Percentiles rank a stretch among this genome's conserved stretches.
Conservation (phyloP, 2,888 invertebrate genomes). For the Drosophila nr. fundita region DNA sequence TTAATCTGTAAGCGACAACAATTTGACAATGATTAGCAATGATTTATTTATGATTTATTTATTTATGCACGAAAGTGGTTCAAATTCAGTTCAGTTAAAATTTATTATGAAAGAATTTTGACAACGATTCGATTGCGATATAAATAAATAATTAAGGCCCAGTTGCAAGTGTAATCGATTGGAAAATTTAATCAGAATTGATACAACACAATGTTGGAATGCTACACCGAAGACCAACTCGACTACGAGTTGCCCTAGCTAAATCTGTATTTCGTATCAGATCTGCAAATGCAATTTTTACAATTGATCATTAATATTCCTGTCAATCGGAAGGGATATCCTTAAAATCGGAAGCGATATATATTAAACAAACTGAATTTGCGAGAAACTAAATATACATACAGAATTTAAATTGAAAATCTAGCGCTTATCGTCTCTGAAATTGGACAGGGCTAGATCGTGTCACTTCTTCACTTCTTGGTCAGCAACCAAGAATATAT, state of each 20-base stretch:
- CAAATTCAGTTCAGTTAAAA: not conserved
- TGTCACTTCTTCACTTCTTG: not conserved
- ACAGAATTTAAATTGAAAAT: too few relatives aligned
- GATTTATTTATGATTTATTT: not conserved
- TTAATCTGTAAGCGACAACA: conserved; percentile 52
- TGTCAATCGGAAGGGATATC: not conserved
- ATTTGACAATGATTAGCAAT: not conserved
- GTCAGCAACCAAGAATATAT: not conserved
- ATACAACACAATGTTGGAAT: not conserved
- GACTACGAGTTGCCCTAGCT: not conserved
- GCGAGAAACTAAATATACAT: not conserved
- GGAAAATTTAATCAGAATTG: not conserved
- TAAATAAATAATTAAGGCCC: not conserved
- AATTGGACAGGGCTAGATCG: not conserved
- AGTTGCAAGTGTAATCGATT: not conserved
- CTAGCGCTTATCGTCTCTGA: not conserved
- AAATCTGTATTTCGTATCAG: not conserved
- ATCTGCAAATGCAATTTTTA: not conserved
- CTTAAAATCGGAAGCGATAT: too few relatives aligned
- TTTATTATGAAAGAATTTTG: not conserved
- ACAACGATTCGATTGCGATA: not conserved
- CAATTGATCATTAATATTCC: not conserved
- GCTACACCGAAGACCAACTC: not conserved
- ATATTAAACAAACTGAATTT: not conserved
- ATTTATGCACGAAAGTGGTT: too few relatives aligned